Base-by-base conservation (phyloP, 2,797 vertebrate species). In the Enteromius unitaeniatus region DNA sequence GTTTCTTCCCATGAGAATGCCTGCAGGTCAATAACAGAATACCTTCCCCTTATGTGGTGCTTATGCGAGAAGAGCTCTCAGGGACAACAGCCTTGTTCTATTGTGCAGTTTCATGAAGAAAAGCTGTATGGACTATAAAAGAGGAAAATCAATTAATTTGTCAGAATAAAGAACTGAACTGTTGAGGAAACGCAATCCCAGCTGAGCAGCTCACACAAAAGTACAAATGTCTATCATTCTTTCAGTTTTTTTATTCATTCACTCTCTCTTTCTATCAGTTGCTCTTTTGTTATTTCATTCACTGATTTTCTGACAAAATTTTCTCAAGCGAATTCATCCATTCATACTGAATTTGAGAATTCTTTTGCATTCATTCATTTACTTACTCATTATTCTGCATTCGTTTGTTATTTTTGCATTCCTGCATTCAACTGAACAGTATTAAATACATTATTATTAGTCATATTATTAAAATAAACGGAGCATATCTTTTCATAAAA, bases 1-100 rank as follows among this genome's bases (percentile, higher is more conserved):
- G 87, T 91, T 92, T 91, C 91, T 91, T 91, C 93, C 91, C 92
- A 90, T 92, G 91, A 90, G 90, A 88, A 88, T 79, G 74, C 77
- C 47, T 88, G 88, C 88, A 82, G 86, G 83, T 91, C 90, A 88
- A 91, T 90, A 91, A 90, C 88, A 88, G 86, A 88, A 91, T 92
- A 90, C 88, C 87, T 91, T 82, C 1, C 77, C 55, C 79, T 87
- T 77, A 76, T 82, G 53, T 37, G 79, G 84, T 73, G 49, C 86
- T 79, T 31, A 37, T 75, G 78, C 11, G 15, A 70, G 76, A 83
- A 72, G 73, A 76, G 86, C 65, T 80, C 84, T 83, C 64, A 26
- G 81, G 82, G 34, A 68, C 58, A 23, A 60, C 78, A 37, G 78
- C 83, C 78, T 86, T 77, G 62, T 86, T 86, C 73, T 26, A 84